Percentiles rank a stretch among this genome's conserved stretches.
Conservation (phyloP, 2,888 invertebrate genomes). For the Scaeva pyrastri region DNA sequence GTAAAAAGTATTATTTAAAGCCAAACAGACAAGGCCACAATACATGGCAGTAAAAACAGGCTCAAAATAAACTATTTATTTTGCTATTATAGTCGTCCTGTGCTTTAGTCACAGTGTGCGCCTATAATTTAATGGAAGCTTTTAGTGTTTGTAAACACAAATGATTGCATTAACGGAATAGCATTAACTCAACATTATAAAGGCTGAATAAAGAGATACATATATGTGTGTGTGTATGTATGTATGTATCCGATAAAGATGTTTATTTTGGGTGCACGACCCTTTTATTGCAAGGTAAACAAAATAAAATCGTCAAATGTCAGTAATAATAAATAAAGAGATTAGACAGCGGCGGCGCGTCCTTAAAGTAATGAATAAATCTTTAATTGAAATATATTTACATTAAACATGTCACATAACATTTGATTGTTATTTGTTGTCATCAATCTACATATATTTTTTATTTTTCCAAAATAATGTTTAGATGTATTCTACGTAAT, state of each 20-base stretch:
- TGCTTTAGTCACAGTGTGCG: constrained; percentile 18
- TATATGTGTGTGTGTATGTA: too few relatives aligned
- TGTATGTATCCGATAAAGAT: too few relatives aligned
- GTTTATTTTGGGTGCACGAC: not conserved
- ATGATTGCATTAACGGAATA: constrained; percentile 59
- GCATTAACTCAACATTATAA: constrained; percentile 31
- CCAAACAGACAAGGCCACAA: not conserved
- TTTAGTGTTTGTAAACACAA: constrained; percentile 63
- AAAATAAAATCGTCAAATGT: constrained; percentile 2
- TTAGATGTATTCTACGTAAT: too few relatives aligned
- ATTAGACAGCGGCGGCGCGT: too few relatives aligned
- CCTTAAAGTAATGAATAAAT: not conserved
- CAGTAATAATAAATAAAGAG: not conserved
- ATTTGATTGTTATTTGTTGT: not conserved
- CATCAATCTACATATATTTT: too few relatives aligned
- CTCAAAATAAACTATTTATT: constrained; percentile 26
- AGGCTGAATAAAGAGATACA: constrained; percentile 4
- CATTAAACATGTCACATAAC: not conserved
- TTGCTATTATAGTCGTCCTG: not conserved
- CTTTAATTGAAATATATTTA: too few relatives aligned
- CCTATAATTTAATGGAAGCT: constrained; percentile 48
- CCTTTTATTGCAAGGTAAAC: constrained; percentile 5
- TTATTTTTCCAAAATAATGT: too few relatives aligned
- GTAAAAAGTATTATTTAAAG: constrained; percentile 18
- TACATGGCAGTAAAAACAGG: constrained; percentile 7